phyloP scores from a whole-genome alignment of 2,888 invertebrate species.

The Lithodes maja region DNA sequence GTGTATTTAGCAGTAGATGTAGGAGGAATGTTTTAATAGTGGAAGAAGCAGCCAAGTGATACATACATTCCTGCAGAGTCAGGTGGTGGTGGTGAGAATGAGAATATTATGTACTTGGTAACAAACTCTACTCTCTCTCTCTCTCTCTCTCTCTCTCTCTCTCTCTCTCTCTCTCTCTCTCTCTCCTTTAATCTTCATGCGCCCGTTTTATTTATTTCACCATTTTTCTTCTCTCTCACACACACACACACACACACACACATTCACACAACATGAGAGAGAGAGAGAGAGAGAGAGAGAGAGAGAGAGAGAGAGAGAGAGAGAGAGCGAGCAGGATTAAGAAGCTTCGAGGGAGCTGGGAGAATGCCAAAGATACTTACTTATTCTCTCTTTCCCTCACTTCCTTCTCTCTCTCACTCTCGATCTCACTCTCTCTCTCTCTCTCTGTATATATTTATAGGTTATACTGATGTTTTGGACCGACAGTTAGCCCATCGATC shows the following conservation, averaged over 20 bases:
- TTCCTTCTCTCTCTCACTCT: slow-evolving; percentile 19
- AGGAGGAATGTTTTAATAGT: no score
- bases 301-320: slow-evolving; percentile 21
- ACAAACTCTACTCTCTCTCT: not conserved
- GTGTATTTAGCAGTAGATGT: no score
- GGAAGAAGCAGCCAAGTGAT: no score
- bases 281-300: slow-evolving; percentile 10
- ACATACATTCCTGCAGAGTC: no score
- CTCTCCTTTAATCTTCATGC: not conserved
- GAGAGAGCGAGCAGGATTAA: slow-evolving; percentile 1
- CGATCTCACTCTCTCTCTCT: not conserved
- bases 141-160: not conserved
- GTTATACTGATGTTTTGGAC: no score
- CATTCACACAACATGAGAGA: not conserved
- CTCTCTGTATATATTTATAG: no score
- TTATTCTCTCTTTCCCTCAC: not conserved
- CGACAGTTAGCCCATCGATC: no score
- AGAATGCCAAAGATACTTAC: not conserved
- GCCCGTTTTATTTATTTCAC: no score
- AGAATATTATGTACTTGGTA: no score
- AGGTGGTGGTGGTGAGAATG: no score
- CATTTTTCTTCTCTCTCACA: no score
- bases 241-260: no score
- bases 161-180: not conserved
- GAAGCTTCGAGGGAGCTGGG: not conserved